Base-by-base conservation (phyloP, 1,140 invertebrate species). In the Lepidurus packardi region DNA sequence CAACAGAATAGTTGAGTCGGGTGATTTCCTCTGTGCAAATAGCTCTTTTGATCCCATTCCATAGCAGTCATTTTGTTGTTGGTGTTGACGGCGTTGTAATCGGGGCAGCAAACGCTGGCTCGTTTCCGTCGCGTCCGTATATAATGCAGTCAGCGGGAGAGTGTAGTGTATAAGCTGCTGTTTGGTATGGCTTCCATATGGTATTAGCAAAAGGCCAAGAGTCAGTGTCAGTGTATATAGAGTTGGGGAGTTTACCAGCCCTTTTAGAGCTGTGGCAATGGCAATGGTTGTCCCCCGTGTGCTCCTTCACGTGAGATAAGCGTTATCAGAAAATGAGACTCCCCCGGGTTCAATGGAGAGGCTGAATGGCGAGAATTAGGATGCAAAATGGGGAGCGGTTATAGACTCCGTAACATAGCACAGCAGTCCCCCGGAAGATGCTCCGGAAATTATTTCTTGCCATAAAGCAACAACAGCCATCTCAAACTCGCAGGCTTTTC, bases 241-340 rank as follows among this genome's bases (percentile, higher is more conserved):
- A 13, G 8, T 21, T 65, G 53, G 34, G 34, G 9, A 65, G 53
- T 65, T 65, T 65, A 9, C 53, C 53, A 65, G 16, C 53, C 16
- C 21, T 65, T 65, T 65, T 65, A 13, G 53, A 65, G 53, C 13
- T 65, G 53, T 65, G 21, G 53, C 53, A 65, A 65, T 65, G 53
- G 53, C 16, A 21, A 21, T 65, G 53, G 21, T 65, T 65, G 53
- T 65, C 53, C 53, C 53, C 53, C 53, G 53, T 65, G 53, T 65
- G 53, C 53, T 65, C 53, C 53, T 65, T 65, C 53, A 65, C 53
- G 53, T 65, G 53, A 65, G 53, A 65, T 65, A 65, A 65, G 53
- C 53, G 53, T 65, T 65, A 65, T 65, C 53, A 65, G 53, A 65
- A 65, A 65, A 65, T 65, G 53, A 65, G 53, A 65, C 53, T 65